phyloP scores from a whole-genome alignment of 1,140 invertebrate genomes.

The Augochlora pura region DNA sequence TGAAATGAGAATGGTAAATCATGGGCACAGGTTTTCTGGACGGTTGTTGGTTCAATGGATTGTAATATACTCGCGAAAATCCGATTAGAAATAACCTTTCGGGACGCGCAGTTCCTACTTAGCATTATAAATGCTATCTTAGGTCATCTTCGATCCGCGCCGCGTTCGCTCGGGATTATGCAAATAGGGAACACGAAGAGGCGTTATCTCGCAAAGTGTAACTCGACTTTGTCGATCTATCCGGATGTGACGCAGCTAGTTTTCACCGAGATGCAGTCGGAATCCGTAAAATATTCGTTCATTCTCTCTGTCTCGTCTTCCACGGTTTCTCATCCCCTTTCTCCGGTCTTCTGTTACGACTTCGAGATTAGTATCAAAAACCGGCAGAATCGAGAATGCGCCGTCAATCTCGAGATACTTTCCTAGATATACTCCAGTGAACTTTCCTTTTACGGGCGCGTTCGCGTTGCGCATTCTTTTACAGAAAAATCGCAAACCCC shows the following conservation, averaged over 20 bases:
- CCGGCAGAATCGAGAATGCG: background rate
- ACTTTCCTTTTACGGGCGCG: background rate
- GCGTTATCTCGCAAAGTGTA: conserved; percentile 32
- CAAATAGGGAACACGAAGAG: conserved; percentile 31
- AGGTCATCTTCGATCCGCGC: conserved; percentile 13
- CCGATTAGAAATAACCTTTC: background rate
- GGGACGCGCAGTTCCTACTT: conserved; percentile 12
- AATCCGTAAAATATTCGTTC: conserved; percentile 55
- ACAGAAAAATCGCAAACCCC: background rate
- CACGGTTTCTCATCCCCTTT: background rate
- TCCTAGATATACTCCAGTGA: background rate
- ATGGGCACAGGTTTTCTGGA: too few relatives aligned
- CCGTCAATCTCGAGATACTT: background rate
- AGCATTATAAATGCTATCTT: conserved; percentile 24
- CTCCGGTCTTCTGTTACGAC: background rate
- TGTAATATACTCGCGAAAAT: background rate
- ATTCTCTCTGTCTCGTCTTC: background rate
- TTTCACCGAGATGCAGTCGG: conserved; percentile 56
- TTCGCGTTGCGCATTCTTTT: background rate
- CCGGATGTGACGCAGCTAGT: conserved; percentile 61
- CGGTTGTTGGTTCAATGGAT: background rate
- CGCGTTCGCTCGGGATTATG: conserved; percentile 39
- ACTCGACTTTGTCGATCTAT: conserved; percentile 27
- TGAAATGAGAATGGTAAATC: too few relatives aligned
- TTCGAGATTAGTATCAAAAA: conserved; percentile 35